phyloP scores from a whole-genome alignment of 2,797 vertebrate species.

The Potorous gilbertii region DNA sequence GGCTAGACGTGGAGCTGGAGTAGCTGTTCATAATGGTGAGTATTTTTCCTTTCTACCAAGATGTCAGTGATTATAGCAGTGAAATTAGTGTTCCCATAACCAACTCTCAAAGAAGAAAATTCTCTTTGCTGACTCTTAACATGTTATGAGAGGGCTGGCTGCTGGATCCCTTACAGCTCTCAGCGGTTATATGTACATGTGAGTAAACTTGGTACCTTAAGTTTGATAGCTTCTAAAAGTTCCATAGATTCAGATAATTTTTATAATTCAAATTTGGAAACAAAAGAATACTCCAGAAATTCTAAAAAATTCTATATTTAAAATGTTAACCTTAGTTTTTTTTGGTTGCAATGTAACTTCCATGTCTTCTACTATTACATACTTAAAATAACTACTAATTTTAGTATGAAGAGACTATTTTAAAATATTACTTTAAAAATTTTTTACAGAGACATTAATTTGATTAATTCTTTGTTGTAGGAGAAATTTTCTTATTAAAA shows the following conservation, averaged over 20 bases:
- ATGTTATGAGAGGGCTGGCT: background rate
- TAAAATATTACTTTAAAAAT: too few species aligned
- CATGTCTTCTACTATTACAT: background rate
- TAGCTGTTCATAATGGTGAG: conserved; percentile 91
- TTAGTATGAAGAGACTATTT: background rate
- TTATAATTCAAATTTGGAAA: background rate
- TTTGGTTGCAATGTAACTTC: background rate
- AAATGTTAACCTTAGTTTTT: background rate
- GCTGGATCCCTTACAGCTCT: background rate
- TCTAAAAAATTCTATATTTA: background rate
- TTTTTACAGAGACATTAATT: background rate
- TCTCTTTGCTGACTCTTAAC: background rate
- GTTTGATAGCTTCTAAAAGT: background rate
- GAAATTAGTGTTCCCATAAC: background rate
- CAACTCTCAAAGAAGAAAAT: background rate
- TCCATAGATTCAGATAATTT: background rate
- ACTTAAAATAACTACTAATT: background rate
- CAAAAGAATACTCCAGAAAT: background rate
- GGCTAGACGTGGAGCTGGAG: conserved; percentile 94
- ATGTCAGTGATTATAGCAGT: background rate
- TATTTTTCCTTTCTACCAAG: background rate
- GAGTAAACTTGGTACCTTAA: background rate
- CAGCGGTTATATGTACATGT: background rate
- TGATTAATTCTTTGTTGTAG: background rate
- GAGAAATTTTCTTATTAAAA: background rate